Evolutionary conservation across 2,113 vertebrate species (phyloP).

Genomic region (Pelvicachromis taeniatus): DNA sequence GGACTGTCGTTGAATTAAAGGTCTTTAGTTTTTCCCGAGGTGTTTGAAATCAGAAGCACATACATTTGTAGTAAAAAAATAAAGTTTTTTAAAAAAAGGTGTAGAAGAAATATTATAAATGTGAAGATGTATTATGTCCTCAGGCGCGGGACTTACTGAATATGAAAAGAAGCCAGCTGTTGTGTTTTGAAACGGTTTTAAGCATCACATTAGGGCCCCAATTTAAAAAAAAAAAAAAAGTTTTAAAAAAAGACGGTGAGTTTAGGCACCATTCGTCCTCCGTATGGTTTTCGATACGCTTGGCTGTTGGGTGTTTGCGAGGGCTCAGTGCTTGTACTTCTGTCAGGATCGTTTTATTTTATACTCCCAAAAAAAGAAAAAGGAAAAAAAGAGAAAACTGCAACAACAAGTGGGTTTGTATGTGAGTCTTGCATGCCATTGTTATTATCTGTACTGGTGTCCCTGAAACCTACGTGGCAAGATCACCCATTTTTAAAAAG

Average conservation of each 20-base stretch:
- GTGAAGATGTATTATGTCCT: conserved; percentile 54
- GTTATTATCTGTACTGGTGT: conserved; percentile 64
- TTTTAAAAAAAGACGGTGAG: background rate
- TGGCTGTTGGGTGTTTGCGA: conserved; percentile 45
- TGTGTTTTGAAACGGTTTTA: conserved; percentile 52
- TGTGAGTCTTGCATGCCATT: conserved; percentile 75
- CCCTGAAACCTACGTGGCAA: conserved; percentile 36
- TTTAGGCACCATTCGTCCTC: conserved; percentile 26
- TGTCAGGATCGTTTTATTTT: conserved; percentile 63
- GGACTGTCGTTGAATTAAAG: conserved; percentile 16
- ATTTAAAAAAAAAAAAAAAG: background rate
- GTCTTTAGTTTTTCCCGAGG: background rate
- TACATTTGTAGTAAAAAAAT: conserved; percentile 57
- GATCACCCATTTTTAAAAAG: conserved; percentile 43
- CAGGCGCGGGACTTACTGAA: conserved; percentile 23
- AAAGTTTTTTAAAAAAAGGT: background rate
- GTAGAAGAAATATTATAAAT: conserved; percentile 62
- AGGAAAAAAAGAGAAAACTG: background rate
- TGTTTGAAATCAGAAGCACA: conserved; percentile 66
- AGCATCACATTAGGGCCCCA: conserved; percentile 14
- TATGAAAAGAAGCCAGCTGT: conserved; percentile 66
- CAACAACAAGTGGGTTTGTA: conserved; percentile 60
- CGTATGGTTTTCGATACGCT: conserved; percentile 23
- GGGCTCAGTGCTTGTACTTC: conserved; percentile 56
- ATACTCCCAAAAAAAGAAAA: conserved; percentile 15